Conservation (phyloP, 1,140 invertebrate genomes). For the Cyclargus thomasi region DNA sequence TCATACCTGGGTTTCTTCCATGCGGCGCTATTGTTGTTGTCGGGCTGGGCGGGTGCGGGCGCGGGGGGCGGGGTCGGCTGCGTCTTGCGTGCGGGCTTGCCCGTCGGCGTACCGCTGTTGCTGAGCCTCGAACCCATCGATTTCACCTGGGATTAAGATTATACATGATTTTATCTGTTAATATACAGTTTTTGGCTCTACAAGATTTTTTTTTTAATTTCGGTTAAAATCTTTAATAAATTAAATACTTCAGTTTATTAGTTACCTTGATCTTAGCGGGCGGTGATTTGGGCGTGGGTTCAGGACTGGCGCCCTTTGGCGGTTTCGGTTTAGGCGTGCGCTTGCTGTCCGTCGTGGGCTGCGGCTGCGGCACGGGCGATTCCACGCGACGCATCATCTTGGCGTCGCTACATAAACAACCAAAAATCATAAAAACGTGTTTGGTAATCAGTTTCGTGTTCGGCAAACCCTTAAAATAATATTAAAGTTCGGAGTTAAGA, state of each 20-base stretch:
- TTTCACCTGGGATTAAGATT: slow-evolving; percentile 46
- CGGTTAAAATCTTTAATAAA: no score
- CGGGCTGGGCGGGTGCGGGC: slow-evolving; percentile 25
- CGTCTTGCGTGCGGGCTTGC: slow-evolving; percentile 27
- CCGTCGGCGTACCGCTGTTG: slow-evolving; percentile 33
- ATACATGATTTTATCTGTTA: background rate
- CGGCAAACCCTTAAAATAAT: no score
- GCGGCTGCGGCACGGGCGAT: slow-evolving; percentile 43
- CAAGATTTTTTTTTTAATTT: no score
- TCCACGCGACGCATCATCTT: slow-evolving; percentile 58
- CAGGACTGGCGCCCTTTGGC: slow-evolving; percentile 75
- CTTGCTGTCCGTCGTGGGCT: slow-evolving; percentile 50
- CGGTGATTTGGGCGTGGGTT: slow-evolving; percentile 51
- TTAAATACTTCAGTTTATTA: no score
- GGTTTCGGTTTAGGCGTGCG: slow-evolving; percentile 75
- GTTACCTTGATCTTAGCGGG: slow-evolving; percentile 52
- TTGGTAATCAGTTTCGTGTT: no score
- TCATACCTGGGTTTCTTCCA: slow-evolving; percentile 60
- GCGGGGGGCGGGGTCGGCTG: slow-evolving; percentile 20
- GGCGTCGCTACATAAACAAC: slow-evolving; percentile 42
- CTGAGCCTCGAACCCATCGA: slow-evolving; percentile 60
- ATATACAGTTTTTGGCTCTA: background rate
- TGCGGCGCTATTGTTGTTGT: slow-evolving; percentile 52
- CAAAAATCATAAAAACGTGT: no score
- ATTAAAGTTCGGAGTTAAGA: no score